Conservation (phyloP, 1,140 invertebrate genomes). For the Brachionus calyciflorus region DNA sequence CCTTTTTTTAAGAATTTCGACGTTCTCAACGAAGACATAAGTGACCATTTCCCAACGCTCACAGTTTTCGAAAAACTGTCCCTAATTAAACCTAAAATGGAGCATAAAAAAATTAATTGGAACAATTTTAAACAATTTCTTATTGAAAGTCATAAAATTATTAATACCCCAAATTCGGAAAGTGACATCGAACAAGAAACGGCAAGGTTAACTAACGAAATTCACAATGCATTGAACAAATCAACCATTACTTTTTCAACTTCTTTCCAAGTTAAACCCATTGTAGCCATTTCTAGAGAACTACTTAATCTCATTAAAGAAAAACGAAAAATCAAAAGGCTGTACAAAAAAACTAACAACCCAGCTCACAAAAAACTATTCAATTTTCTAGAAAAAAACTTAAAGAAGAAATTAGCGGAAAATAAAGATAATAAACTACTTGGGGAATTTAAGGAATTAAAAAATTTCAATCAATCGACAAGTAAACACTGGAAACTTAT, state of each 20-base stretch:
- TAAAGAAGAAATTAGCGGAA: neutral
- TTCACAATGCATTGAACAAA: neutral
- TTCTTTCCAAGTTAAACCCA: neutral
- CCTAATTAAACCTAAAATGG: no score
- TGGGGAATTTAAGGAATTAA: neutral
- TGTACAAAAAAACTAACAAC: neutral
- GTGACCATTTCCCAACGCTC: slow-evolving; percentile 1
- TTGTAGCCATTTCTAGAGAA: neutral
- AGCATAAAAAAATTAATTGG: slow-evolving; percentile 4
- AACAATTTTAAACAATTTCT: neutral
- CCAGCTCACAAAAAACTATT: slow-evolving; percentile 4
- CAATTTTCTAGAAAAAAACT: neutral
- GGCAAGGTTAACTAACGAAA: neutral
- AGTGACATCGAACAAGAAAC: neutral
- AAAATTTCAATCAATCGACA: neutral
- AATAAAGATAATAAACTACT: neutral
- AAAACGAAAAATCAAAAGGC: neutral
- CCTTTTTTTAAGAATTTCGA: neutral
- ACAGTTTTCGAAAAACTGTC: neutral
- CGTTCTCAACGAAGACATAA: neutral
- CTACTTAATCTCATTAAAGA: neutral
- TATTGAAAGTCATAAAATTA: no score
- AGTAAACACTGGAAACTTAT: neutral
- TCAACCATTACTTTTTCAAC: neutral
- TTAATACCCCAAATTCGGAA: no score